Percentiles rank a stretch among this genome's conserved stretches.
Conservation (phyloP, 1,140 invertebrate genomes). For the Leptinotarsa lineolata region DNA sequence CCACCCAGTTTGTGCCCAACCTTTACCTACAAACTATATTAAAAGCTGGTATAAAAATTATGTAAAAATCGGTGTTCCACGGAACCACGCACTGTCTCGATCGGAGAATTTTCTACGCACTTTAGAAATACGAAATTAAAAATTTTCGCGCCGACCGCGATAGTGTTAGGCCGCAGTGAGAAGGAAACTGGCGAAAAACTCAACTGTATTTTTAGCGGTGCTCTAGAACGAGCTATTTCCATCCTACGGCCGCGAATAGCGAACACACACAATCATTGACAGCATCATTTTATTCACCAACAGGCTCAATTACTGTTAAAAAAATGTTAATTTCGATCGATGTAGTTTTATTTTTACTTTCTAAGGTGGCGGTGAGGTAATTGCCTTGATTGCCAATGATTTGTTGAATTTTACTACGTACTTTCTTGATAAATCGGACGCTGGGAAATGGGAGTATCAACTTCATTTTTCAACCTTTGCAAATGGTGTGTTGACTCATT, state of each 20-base stretch:
- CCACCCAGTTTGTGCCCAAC: neutral
- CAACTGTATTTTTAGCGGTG: slow-evolving; percentile 43
- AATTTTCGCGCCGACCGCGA: slow-evolving; percentile 26
- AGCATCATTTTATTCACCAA: slow-evolving; percentile 12
- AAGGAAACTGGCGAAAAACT: slow-evolving; percentile 43
- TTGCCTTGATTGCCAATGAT: neutral
- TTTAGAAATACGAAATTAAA: neutral
- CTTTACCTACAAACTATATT: neutral
- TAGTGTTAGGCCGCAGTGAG: slow-evolving; percentile 34
- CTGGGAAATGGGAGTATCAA: neutral
- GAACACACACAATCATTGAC: slow-evolving; percentile 20
- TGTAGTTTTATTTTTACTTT: neutral
- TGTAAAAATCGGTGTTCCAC: neutral
- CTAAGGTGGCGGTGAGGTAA: neutral
- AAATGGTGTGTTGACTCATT: no score
- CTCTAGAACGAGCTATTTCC: slow-evolving; percentile 40
- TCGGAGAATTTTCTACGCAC: neutral
- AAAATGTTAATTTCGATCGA: neutral
- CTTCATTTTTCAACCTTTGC: no score
- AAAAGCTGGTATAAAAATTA: neutral
- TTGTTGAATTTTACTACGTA: neutral
- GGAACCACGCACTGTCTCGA: neutral
- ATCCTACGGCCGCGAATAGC: slow-evolving; percentile 30
- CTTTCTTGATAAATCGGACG: neutral
- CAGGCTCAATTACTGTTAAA: neutral